phyloP scores from a whole-genome alignment of 2,113 vertebrate genomes.

The Paralichthys olivaceus region DNA sequence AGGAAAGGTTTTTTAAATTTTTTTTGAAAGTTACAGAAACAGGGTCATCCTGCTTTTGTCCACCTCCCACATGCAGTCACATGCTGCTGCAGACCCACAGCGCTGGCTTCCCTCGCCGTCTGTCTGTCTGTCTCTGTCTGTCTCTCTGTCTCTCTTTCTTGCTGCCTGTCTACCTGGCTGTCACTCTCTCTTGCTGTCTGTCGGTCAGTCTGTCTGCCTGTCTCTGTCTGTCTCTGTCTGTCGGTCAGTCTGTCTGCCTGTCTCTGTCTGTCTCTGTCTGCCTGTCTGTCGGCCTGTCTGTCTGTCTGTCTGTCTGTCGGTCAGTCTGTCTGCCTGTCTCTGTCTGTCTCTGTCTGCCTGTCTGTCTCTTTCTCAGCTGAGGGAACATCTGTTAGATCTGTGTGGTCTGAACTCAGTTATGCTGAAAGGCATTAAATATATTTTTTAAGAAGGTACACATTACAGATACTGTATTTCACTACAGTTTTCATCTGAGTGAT shows the following conservation, averaged over 20 bases:
- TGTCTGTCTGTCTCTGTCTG: background rate
- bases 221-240: background rate
- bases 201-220: no score
- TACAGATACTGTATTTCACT: no score
- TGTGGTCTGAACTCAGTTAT: conserved; percentile 6
- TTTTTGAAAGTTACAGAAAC: conserved; percentile 6
- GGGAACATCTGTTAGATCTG: no score
- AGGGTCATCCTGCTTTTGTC: conserved; percentile 22
- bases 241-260: background rate
- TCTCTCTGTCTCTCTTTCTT: background rate
- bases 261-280: background rate
- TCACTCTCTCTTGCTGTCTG: no score
- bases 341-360: no score
- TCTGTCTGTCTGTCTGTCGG: background rate
- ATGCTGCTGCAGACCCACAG: conserved; percentile 37
- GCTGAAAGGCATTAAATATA: no score
- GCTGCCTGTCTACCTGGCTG: no score
- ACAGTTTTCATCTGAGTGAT: no score
- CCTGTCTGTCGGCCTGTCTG: no score
- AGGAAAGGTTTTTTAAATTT: background rate
- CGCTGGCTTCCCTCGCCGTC: conserved; percentile 1
- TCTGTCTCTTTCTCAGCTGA: no score
- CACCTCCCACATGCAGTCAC: conserved; percentile 61
- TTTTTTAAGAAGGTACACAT: no score
- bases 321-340: background rate